These are phyloP conservation scores for Agriopis marginaria DNA, from an alignment of 2,888 invertebrate genomes.

Conservation along the genomic window DNA sequence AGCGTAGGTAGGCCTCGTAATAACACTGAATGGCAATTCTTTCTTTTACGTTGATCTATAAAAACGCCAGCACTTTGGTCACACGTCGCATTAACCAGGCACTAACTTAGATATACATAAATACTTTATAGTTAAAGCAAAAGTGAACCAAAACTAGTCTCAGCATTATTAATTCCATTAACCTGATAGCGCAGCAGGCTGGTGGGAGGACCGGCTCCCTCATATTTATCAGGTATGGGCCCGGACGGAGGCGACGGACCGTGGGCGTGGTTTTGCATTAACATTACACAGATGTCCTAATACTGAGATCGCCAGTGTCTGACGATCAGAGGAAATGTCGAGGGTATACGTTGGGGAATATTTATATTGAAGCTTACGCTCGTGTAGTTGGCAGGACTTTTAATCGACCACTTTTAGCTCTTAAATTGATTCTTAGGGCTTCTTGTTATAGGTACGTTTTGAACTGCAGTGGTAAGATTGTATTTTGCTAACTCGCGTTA, in stretches of 20 bases:
- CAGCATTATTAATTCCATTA: constrained; percentile 31
- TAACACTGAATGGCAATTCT: too few relatives aligned
- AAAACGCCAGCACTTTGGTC: too few relatives aligned
- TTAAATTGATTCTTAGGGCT: background rate
- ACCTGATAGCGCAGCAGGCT: constrained; percentile 32
- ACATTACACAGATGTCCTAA: constrained; percentile 72
- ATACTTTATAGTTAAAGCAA: background rate
- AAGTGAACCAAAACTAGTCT: constrained; percentile 21
- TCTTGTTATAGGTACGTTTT: background rate
- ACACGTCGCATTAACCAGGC: too few relatives aligned
- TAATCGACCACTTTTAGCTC: background rate
- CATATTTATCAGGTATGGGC: constrained; percentile 59
- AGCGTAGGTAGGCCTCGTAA: too few relatives aligned
- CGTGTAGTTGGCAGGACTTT: background rate
- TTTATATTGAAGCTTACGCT: constrained; percentile 1
- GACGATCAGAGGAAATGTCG: constrained; percentile 23
- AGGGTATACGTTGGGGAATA: constrained; percentile 2
- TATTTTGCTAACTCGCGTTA: too few relatives aligned
- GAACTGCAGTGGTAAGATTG: background rate
- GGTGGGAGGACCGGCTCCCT: constrained; percentile 73
- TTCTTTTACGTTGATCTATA: too few relatives aligned
- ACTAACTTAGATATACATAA: too few relatives aligned
- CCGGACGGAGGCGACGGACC: constrained; percentile 60
- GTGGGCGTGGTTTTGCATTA: constrained; percentile 75
- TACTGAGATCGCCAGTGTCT: constrained; percentile 42